Conservation (phyloP, 2,888 invertebrate genomes). For the Hyles lineata region DNA sequence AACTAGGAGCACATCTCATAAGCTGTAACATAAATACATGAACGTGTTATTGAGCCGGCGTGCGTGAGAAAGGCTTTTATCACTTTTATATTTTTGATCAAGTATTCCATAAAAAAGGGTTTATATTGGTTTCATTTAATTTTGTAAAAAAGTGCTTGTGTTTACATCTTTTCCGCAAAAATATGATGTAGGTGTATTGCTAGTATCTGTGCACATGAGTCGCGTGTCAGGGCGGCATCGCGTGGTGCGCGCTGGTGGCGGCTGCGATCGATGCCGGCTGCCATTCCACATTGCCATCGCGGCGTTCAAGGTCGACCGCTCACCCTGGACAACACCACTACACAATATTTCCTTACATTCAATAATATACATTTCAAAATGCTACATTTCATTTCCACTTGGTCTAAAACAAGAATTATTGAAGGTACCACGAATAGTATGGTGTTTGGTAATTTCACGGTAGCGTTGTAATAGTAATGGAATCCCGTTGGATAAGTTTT, state of each 20-base stretch:
- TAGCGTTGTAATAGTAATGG: neutral
- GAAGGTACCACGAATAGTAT: neutral
- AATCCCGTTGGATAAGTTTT: constrained; percentile 24
- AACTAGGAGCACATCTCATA: too few species aligned
- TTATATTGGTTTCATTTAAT: too few species aligned
- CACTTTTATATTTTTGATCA: too few species aligned
- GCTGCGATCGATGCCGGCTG: neutral
- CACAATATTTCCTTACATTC: neutral
- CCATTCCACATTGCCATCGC: neutral
- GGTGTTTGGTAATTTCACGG: constrained; percentile 23
- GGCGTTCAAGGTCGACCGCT: neutral
- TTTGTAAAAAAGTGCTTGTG: too few species aligned
- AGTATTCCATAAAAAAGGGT: too few species aligned
- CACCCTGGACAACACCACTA: neutral
- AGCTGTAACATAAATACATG: too few species aligned
- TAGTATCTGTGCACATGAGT: neutral
- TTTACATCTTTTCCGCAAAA: too few species aligned
- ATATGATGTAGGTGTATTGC: too few species aligned
- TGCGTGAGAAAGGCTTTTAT: too few species aligned
- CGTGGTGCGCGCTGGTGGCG: neutral
- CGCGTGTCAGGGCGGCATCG: neutral
- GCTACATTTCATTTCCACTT: constrained; percentile 27
- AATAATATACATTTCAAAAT: neutral
- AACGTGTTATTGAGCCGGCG: too few species aligned
- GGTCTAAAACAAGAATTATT: neutral